Conservation (phyloP, 2,888 invertebrate genomes). For the Bibio marci region DNA sequence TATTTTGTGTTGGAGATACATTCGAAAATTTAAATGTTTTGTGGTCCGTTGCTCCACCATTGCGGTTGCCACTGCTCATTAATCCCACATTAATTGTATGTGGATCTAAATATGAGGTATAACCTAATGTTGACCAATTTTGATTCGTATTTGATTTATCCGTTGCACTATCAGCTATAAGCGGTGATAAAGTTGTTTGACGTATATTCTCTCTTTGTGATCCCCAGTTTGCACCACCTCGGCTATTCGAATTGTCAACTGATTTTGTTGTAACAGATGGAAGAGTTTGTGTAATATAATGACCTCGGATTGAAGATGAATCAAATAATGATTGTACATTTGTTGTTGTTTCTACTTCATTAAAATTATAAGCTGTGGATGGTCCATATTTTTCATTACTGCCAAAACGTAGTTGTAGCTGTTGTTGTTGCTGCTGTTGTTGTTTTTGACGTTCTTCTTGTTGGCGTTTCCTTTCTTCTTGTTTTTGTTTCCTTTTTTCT, state of each 20-base stretch:
- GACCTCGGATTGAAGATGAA: conserved; percentile 3
- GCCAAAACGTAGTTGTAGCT: too few relatives aligned
- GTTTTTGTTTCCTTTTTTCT: too few relatives aligned
- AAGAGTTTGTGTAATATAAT: conserved; percentile 9
- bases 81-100: conserved; percentile 52
- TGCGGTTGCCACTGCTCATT: conserved; percentile 12
- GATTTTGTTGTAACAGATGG: conserved; percentile 9
- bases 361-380: too few relatives aligned
- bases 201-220: conserved; percentile 17
- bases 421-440: conserved; percentile 1
- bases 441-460: conserved; percentile 5
- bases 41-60: conserved; percentile 10
- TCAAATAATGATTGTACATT: too few relatives aligned
- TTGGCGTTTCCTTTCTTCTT: conserved; percentile 7
- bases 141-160: conserved; percentile 25
- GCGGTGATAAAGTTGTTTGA: conserved; percentile 19
- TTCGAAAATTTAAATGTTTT: too few relatives aligned
- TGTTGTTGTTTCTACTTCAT: not conserved
- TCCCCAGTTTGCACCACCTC: too few relatives aligned
- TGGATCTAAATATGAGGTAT: conserved; percentile 52
- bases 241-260: conserved; percentile 6
- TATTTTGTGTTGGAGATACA: conserved; percentile 26
- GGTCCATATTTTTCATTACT: too few relatives aligned
- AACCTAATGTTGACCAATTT: conserved; percentile 32
- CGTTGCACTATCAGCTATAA: too few relatives aligned